A percentile compares a stretch with the other conserved stretches of the same genome.
Conservation (phyloP, 2,888 invertebrate species). For the Biston betularia region DNA sequence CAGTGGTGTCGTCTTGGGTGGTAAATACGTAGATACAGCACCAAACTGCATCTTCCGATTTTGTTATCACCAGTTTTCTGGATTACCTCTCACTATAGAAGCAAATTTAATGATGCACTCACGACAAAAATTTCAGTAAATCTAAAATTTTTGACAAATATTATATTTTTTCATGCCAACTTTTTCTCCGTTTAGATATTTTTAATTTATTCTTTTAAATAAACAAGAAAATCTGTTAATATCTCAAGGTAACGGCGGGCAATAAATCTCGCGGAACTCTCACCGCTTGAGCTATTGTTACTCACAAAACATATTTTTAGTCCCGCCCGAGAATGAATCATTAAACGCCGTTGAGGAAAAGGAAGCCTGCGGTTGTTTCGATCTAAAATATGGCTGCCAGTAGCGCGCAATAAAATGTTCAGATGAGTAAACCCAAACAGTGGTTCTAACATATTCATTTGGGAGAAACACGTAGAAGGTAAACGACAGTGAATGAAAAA, state of each 20-base stretch:
- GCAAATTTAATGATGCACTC: too few relatives aligned
- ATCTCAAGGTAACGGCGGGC: conserved; percentile 40
- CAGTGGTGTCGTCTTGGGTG: too few relatives aligned
- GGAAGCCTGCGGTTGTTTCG: conserved; percentile 43
- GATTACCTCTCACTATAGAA: too few relatives aligned
- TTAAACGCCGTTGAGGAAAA: conserved; percentile 41
- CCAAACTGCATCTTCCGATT: too few relatives aligned
- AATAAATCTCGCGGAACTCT: conserved; percentile 46
- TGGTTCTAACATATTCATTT: neutral
- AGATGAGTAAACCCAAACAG: conserved; percentile 21
- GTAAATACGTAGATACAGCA: too few relatives aligned
- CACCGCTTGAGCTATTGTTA: conserved; percentile 55
- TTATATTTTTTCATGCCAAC: neutral
- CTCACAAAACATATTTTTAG: conserved; percentile 59
- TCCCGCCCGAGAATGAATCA: conserved; percentile 63
- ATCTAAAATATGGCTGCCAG: conserved; percentile 45
- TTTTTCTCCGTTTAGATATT: neutral
- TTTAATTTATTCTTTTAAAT: conserved; percentile 31
- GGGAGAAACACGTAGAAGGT: too few relatives aligned
- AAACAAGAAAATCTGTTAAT: conserved; percentile 45
- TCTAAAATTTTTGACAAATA: neutral
- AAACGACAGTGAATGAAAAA: too few relatives aligned
- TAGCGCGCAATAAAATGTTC: conserved; percentile 38
- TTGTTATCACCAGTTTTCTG: too few relatives aligned
- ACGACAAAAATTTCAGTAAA: too few relatives aligned